These are phyloP conservation scores for Graptemys geographica DNA, from an alignment of 2,797 vertebrate genomes.

Conservation along the genomic window DNA sequence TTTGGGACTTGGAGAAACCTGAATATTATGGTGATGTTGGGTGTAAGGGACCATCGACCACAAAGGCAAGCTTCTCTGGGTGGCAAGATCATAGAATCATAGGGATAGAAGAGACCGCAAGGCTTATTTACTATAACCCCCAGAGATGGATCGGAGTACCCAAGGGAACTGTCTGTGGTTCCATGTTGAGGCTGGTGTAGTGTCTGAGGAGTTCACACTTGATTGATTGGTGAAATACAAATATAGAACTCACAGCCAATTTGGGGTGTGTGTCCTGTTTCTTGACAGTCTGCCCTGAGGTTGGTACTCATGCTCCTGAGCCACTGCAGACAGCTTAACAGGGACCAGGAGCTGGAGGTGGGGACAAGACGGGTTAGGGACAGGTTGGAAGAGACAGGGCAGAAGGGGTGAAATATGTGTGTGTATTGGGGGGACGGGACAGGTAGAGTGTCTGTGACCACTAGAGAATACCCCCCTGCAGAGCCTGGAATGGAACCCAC, in stretches of 20 bases:
- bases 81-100: no score
- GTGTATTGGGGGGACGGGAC: no score
- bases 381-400: neutral
- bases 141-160: no score
- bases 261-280: neutral
- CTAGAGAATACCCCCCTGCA: neutral
- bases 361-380: neutral
- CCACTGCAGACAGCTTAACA: neutral
- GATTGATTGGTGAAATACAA: neutral
- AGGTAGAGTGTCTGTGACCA: neutral
- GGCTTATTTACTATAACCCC: no score
- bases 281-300: neutral
- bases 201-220: neutral
- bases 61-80: no score
- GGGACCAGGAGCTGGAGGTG: neutral
- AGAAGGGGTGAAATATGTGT: neutral
- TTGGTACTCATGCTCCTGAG: neutral
- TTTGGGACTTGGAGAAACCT: no score
- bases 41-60: no score
- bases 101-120: neutral
- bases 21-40: no score
- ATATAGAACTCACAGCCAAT: neutral
- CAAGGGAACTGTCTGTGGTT: neutral
- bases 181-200: neutral
- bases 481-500: no score